These are phyloP conservation scores for Propithecus perrieri DNA, from an alignment of 2,797 vertebrate genomes.

Conservation along the genomic window DNA sequence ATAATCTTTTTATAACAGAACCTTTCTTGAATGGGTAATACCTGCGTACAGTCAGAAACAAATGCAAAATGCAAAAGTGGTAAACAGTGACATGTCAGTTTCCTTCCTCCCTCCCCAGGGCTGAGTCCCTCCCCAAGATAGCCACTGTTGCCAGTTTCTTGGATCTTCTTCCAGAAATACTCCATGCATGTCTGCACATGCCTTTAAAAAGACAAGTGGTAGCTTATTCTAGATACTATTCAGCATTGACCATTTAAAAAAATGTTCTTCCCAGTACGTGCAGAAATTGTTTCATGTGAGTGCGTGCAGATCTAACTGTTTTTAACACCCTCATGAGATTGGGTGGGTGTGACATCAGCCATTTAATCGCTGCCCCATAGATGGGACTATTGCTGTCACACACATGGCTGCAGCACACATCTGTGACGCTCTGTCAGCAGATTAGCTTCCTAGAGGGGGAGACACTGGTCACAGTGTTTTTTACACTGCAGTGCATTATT, in stretches of 20 bases:
- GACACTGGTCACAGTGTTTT: neutral
- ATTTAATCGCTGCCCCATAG: neutral
- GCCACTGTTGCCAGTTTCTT: neutral
- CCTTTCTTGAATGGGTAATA: neutral
- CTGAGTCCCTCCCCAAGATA: neutral
- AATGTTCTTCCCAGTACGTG: neutral
- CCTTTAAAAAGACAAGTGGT: neutral
- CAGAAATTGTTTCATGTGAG: neutral
- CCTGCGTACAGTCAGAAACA: neutral
- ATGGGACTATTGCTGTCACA: neutral
- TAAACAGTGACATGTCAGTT: neutral
- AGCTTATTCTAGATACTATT: too few species aligned
- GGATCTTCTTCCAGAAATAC: neutral
- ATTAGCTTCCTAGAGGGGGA: neutral
- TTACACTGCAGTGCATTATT: neutral
- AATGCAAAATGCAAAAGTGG: neutral
- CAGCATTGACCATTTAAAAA: neutral
- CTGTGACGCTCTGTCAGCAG: neutral
- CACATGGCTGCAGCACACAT: rapidly evolving
- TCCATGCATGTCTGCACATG: rapidly evolving
- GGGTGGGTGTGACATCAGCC: rapidly evolving
- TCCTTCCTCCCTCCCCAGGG: neutral
- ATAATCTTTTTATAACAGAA: neutral
- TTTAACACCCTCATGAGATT: neutral
- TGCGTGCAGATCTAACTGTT: neutral